Evolutionary conservation across 2,113 vertebrate species (phyloP).

Genomic region (Vimba vimba): DNA sequence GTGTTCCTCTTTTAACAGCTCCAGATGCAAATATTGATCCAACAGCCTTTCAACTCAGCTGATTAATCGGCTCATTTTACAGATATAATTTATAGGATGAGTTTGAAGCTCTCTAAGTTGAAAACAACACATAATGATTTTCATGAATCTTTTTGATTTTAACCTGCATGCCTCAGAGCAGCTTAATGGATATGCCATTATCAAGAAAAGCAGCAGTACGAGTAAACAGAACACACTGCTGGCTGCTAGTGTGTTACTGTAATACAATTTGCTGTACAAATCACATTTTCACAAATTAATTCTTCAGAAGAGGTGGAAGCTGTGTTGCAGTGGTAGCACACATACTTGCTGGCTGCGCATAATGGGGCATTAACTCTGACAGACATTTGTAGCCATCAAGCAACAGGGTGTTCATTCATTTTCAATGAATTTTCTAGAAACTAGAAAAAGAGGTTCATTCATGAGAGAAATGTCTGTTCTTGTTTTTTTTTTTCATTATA

Average conservation of each 20-base stretch:
- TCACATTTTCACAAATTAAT: slow-evolving; percentile 16
- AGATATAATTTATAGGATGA: not conserved
- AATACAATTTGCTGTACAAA: slow-evolving; percentile 1
- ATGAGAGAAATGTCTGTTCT: not conserved
- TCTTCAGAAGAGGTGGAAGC: not conserved
- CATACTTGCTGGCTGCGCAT: not conserved
- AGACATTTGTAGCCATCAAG: not conserved
- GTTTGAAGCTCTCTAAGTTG: not conserved
- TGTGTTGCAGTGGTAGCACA: not conserved
- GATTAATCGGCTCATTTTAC: not conserved
- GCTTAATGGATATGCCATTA: slow-evolving; percentile 5
- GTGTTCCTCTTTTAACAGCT: not conserved
- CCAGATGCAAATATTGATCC: not conserved
- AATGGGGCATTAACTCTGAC: not conserved
- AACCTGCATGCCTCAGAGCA: slow-evolving; percentile 16
- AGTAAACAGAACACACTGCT: slow-evolving; percentile 8
- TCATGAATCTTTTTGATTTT: not conserved
- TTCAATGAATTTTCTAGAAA: not conserved
- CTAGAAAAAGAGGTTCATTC: not conserved
- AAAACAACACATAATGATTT: not conserved
- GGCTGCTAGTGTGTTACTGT: not conserved
- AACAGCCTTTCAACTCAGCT: not conserved
- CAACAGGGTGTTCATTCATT: not conserved
- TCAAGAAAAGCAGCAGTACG: not conserved
- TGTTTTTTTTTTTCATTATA: not conserved